Conservation (phyloP, 2,797 vertebrate species). For the Aeoliscus strigatus region DNA sequence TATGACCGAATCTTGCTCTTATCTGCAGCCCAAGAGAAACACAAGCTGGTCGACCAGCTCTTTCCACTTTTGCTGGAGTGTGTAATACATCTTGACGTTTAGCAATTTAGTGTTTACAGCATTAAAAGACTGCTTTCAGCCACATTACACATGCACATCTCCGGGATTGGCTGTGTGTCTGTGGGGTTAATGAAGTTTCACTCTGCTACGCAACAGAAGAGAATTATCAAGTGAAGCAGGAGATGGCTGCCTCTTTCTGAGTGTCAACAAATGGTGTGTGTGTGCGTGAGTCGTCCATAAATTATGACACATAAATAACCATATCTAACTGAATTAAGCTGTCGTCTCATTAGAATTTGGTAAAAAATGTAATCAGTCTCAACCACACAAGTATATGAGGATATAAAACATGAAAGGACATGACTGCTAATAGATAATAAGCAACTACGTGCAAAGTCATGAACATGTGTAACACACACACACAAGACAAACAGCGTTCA, state of each 20-base stretch:
- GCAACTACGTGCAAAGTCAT: too few relatives aligned
- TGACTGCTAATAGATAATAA: slow-evolving; percentile 8
- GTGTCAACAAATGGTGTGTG: slow-evolving; percentile 65
- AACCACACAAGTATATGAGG: slow-evolving; percentile 19
- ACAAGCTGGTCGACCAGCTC: slow-evolving; percentile 43
- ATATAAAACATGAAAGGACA: slow-evolving; percentile 15
- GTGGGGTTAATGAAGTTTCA: slow-evolving; percentile 80
- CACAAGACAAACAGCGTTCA: too few relatives aligned
- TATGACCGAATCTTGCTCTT: slow-evolving; percentile 25
- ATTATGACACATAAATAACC: slow-evolving; percentile 25
- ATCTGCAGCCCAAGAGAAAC: slow-evolving; percentile 32
- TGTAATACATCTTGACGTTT: slow-evolving; percentile 68
- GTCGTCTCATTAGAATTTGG: slow-evolving; percentile 33
- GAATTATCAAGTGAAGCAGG: slow-evolving; percentile 72
- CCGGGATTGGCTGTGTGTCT: slow-evolving; percentile 68
- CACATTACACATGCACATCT: slow-evolving; percentile 79
- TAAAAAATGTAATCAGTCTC: slow-evolving; percentile 30
- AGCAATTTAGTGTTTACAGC: slow-evolving; percentile 70
- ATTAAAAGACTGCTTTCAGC: slow-evolving; percentile 78
- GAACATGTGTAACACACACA: too few relatives aligned
- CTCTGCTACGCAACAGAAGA: slow-evolving; percentile 63
- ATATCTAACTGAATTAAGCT: slow-evolving; percentile 40
- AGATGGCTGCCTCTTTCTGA: slow-evolving; percentile 62
- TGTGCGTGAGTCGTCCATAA: slow-evolving; percentile 38
- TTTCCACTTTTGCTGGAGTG: slow-evolving; percentile 63